phyloP scores from a whole-genome alignment of 1,140 invertebrate genomes.

The Drosophila murphyi region DNA sequence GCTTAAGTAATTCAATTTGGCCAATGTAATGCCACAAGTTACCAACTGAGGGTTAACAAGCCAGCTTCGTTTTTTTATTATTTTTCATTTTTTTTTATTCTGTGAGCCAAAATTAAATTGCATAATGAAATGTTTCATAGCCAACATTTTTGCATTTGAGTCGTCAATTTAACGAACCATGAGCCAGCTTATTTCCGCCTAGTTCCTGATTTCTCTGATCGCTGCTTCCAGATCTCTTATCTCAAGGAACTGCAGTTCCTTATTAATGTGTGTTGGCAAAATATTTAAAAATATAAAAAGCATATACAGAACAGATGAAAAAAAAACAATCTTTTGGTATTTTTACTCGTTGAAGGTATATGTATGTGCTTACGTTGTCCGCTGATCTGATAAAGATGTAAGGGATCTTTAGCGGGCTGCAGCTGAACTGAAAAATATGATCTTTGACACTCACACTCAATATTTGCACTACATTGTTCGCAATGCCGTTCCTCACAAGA shows the following conservation, averaged over 20 bases:
- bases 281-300: too few relatives aligned
- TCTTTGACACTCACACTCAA: too few relatives aligned
- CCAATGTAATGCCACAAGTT: slow-evolving; percentile 41
- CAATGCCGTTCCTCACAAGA: too few relatives aligned
- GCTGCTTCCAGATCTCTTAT: background rate
- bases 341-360: too few relatives aligned
- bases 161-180: slow-evolving; percentile 18
- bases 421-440: too few relatives aligned
- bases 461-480: too few relatives aligned
- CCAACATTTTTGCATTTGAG: slow-evolving; percentile 19
- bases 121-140: slow-evolving; percentile 38
- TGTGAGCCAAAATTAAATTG: slow-evolving; percentile 38
- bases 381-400: too few relatives aligned
- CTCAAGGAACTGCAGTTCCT: background rate
- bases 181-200: background rate
- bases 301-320: too few relatives aligned
- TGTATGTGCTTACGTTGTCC: too few relatives aligned
- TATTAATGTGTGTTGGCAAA: too few relatives aligned
- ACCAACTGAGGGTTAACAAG: slow-evolving; percentile 37
- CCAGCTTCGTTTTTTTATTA: slow-evolving; percentile 19
- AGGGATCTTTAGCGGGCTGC: too few relatives aligned
- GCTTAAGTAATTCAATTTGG: slow-evolving; percentile 52
- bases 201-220: background rate
- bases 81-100: slow-evolving; percentile 7
- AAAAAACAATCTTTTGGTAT: too few relatives aligned